Evolutionary conservation across 2,888 invertebrate species (phyloP).

Genomic region (Epirrita christyi): DNA sequence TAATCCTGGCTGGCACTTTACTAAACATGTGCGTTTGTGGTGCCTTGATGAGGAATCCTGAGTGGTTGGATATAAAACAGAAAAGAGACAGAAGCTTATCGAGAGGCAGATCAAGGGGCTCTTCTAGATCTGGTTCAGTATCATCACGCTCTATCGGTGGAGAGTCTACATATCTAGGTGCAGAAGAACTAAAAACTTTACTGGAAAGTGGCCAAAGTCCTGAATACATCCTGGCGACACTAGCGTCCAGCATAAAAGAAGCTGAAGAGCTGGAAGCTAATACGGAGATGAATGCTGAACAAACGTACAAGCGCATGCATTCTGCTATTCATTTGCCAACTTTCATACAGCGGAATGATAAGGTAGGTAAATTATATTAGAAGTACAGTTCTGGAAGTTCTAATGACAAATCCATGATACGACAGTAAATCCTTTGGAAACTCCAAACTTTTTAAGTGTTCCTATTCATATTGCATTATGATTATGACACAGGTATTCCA

Average conservation of each 20-base stretch:
- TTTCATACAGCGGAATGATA: constrained; percentile 89
- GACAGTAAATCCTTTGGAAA: no score
- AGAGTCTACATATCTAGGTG: constrained; percentile 81
- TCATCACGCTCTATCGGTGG: constrained; percentile 77
- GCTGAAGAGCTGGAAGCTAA: constrained; percentile 74
- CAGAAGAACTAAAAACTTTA: constrained; percentile 87
- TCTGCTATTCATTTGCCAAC: constrained; percentile 92
- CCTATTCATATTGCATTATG: not conserved
- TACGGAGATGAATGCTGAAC: constrained; percentile 75
- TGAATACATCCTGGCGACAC: constrained; percentile 86
- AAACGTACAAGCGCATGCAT: constrained; percentile 71
- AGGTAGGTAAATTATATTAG: constrained; percentile 63
- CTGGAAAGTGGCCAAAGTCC: constrained; percentile 88
- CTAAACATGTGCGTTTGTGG: constrained; percentile 95
- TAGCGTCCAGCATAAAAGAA: constrained; percentile 83
- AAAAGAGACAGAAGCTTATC: constrained; percentile 75
- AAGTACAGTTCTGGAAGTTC: no score
- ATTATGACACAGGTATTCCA: not conserved
- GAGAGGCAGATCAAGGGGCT: constrained; percentile 67
- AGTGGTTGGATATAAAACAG: constrained; percentile 89
- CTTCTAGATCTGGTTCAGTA: constrained; percentile 80
- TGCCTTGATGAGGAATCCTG: constrained; percentile 93
- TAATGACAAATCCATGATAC: no score
- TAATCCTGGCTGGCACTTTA: constrained; percentile 92
- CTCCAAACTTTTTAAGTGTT: not conserved